Base-by-base conservation (phyloP, 2,888 invertebrate genomes). In the Gymnoscelis rufifasciata region DNA sequence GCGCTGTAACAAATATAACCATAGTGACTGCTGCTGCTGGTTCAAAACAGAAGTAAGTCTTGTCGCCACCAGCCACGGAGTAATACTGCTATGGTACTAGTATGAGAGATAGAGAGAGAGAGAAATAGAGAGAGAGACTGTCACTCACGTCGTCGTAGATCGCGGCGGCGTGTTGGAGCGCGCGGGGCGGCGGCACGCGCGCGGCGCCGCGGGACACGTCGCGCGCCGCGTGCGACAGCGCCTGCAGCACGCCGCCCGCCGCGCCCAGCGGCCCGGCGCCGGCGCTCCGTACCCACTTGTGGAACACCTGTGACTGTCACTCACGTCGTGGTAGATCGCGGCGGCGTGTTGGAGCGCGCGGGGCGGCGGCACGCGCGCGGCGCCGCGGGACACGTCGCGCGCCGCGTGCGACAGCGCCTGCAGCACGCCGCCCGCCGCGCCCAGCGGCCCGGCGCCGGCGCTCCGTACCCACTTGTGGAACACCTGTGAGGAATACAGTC, bases 391-490 rank as follows among this genome's bases (percentile, higher is more conserved):
- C n/a, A 56, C 54, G 10, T 50, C 57, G 28, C 54, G 56, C 12
- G 52, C 54, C 26, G 43, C 45, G 15, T 59, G 56, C 43, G 63
- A n/a, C 43, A 74, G 51, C 23, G 55, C 33, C 23, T 49, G 57
- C 27, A 76, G 61, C 29, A 57, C 2, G 54, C 59, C 12, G 19
- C n/a, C 56, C 54, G 10, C 49, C 57, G 28, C 54, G 56, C 11
- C 51, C 54, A 23, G 43, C 45, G 15, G 59, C 56, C 43, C 62
- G n/a, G 43, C 74, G 51, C 23, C 54, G 30, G 24, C 49, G 57
- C 27, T 76, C 60, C 29, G 57, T 2, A 76, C 30, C n/a, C 75
- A 76, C 57, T 75, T 76, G 62, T 71, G 71, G 60, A 78, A 73
- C 44, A 74, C 60, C 71, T 69, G 47, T 11, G 19, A 1, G 28